A percentile compares a stretch with the other conserved stretches of the same genome.
Conservation (phyloP, 2,888 invertebrate species). For the Sarcophaga variegata region DNA sequence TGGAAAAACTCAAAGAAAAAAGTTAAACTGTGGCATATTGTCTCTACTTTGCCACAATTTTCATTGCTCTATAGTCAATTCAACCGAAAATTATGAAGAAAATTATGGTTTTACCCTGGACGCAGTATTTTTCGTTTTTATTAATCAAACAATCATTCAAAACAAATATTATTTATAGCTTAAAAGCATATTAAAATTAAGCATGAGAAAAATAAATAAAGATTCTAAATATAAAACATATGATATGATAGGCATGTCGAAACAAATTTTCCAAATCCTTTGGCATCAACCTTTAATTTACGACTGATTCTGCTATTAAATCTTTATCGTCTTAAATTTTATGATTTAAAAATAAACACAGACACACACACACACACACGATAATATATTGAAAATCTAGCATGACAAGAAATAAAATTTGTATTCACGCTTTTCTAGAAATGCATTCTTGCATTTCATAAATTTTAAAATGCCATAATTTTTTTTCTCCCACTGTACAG, state of each 20-base stretch:
- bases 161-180: conserved; percentile 52
- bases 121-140: no score
- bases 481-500: not conserved
- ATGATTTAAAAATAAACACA: not conserved
- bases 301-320: conserved; percentile 39
- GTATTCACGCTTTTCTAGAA: conserved; percentile 58
- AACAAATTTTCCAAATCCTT: conserved; percentile 56
- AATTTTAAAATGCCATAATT: conserved; percentile 27
- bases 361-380: no score
- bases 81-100: no score
- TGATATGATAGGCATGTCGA: no score
- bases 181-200: conserved; percentile 45
- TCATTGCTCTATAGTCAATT: no score
- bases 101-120: no score
- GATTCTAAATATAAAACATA: not conserved
- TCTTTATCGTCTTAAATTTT: conserved; percentile 12
- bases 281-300: conserved; percentile 55
- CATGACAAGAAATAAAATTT: conserved; percentile 55
- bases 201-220: conserved; percentile 16
- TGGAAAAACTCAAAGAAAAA: no score
- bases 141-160: not conserved
- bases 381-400: conserved; percentile 4
- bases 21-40: no score
- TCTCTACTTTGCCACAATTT: no score
- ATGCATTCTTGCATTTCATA: conserved; percentile 60